Evolutionary conservation across 2,113 vertebrate genomes (phyloP).

Genomic region (Mus spicilegus): DNA sequence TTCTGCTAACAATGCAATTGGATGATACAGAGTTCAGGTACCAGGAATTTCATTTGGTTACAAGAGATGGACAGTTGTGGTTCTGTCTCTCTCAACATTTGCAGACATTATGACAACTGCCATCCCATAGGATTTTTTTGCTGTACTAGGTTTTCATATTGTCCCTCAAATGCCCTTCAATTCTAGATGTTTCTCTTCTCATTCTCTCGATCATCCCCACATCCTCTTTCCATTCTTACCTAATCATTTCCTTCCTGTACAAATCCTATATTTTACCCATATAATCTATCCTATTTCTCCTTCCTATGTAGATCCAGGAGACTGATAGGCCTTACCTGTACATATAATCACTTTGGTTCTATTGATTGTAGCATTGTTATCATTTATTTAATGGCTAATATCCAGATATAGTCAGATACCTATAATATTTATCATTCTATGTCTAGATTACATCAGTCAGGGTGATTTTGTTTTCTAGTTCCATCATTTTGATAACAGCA

Average conservation of each 20-base stretch:
- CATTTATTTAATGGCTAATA: background rate
- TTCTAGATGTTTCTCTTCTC: background rate
- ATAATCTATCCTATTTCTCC: background rate
- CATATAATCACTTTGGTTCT: background rate
- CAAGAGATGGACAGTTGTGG: background rate
- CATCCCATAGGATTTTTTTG: background rate
- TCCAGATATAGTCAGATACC: background rate
- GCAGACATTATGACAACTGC: background rate
- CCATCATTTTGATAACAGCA: background rate
- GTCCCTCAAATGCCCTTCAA: background rate
- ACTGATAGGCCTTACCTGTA: no score
- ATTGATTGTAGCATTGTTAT: background rate
- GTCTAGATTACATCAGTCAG: background rate
- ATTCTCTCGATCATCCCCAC: background rate
- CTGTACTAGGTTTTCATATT: background rate
- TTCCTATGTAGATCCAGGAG: background rate
- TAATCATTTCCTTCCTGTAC: background rate
- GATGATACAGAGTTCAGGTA: background rate
- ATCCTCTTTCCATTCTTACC: background rate
- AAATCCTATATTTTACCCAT: background rate
- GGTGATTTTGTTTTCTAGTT: background rate
- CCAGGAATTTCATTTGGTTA: background rate
- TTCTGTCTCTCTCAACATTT: background rate
- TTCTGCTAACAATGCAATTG: background rate
- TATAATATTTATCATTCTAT: background rate